Conservation (phyloP, 2,113 vertebrate species). For the Tenrec ecaudatus region DNA sequence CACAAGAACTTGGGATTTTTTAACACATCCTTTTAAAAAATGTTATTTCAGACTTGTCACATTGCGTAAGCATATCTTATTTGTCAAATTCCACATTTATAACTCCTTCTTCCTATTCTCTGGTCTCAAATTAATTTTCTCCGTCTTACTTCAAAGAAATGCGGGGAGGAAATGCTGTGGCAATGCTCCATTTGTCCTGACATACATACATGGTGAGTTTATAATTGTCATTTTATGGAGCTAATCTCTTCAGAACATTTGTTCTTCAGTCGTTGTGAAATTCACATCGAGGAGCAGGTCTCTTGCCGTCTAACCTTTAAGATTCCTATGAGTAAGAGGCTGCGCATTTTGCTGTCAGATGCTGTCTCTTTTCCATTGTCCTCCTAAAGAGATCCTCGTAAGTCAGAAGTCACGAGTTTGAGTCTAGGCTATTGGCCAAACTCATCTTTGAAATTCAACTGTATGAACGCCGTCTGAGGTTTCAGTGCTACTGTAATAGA, state of each 20-base stretch:
- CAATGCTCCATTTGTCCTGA: conserved; percentile 71
- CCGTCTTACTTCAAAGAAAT: conserved; percentile 77
- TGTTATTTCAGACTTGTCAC: conserved; percentile 71
- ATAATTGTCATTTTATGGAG: conserved; percentile 69
- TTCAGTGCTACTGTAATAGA: background rate
- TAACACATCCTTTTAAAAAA: conserved; percentile 61
- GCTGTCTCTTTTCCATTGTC: conserved; percentile 44
- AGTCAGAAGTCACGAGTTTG: conserved; percentile 63
- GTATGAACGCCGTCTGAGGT: background rate
- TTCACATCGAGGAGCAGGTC: conserved; percentile 69
- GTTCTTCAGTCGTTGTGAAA: conserved; percentile 59
- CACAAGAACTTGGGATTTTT: conserved; percentile 58
- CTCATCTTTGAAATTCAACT: background rate
- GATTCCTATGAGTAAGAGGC: conserved; percentile 56
- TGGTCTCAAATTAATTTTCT: conserved; percentile 77
- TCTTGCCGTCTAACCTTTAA: conserved; percentile 75
- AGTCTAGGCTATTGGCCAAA: background rate
- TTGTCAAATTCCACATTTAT: conserved; percentile 78
- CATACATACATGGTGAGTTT: conserved; percentile 72
- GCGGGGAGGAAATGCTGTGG: conserved; percentile 52
- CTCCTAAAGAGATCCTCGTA: conserved; percentile 58
- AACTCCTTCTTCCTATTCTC: conserved; percentile 72
- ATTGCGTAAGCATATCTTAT: conserved; percentile 67
- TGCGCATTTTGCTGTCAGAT: conserved; percentile 71
- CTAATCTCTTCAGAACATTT: conserved; percentile 72